phyloP scores from a whole-genome alignment of 2,113 vertebrate genomes.

The Mellivora capensis region DNA sequence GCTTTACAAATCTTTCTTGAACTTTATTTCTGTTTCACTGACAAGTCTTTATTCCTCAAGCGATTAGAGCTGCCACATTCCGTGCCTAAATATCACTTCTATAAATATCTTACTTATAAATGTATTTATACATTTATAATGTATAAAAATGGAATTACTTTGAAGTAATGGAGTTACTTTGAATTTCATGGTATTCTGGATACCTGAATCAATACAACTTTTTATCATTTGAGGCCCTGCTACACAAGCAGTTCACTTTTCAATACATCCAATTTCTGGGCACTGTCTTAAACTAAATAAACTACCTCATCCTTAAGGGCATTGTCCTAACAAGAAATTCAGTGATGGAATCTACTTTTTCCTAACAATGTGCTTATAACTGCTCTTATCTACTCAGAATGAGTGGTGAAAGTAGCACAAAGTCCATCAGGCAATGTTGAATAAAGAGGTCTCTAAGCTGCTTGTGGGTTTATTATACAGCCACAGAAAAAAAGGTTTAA shows the following conservation, averaged over 20 bases:
- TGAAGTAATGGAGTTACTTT: background rate
- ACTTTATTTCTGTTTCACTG: conserved; percentile 12
- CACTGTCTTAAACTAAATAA: background rate
- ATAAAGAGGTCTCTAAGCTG: background rate
- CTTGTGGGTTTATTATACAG: background rate
- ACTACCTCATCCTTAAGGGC: background rate
- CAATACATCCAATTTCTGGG: background rate
- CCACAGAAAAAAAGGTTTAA: background rate
- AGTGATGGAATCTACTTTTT: background rate
- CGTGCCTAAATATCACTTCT: background rate
- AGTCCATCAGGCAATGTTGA: background rate
- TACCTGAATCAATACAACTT: background rate
- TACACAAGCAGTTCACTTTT: background rate
- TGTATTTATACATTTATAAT: too few species aligned
- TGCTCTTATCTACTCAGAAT: background rate
- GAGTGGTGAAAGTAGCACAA: background rate
- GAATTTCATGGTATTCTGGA: background rate
- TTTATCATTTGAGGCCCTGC: background rate
- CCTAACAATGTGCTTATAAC: background rate
- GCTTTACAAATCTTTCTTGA: conserved; percentile 10
- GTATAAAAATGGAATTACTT: background rate
- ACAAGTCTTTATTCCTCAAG: background rate
- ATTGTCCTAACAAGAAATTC: background rate
- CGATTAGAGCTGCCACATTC: background rate
- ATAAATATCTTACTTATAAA: background rate